Evolutionary conservation across 64 coral and sea anemone genomes (phyloP).

Genomic region (Montipora foliosa): DNA sequence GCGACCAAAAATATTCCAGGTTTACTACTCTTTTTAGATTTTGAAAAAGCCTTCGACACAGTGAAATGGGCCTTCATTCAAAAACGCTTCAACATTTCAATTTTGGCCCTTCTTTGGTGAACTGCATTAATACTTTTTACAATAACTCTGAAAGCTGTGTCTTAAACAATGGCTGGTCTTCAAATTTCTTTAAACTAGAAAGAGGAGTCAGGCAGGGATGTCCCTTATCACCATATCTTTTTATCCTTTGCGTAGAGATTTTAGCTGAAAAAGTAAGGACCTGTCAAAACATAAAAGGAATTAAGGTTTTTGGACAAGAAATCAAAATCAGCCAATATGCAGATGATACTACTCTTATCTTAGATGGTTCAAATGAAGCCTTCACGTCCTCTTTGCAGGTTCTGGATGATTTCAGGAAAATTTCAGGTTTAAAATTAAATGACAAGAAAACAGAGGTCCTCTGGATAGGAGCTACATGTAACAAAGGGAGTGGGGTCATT

Average conservation of each 20-base stretch:
- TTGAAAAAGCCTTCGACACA: conserved; percentile 23
- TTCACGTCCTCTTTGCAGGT: not conserved
- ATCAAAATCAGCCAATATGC: conserved; percentile 67
- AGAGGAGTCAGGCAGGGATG: conserved; percentile 67
- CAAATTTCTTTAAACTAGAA: conserved; percentile 47
- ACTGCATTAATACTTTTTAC: conserved; percentile 57
- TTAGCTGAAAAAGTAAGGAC: conserved; percentile 38
- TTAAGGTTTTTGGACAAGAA: conserved; percentile 45
- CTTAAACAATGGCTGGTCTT: conserved; percentile 51
- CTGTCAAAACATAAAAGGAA: conserved; percentile 5
- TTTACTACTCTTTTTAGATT: not conserved
- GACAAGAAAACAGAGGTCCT: conserved; percentile 11
- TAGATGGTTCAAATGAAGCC: conserved; percentile 27
- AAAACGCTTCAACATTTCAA: conserved; percentile 43
- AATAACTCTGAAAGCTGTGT: conserved; percentile 47
- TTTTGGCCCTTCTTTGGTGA: conserved; percentile 50
- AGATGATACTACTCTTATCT: conserved; percentile 56
- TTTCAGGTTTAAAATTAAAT: conserved; percentile 8
- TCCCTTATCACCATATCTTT: conserved; percentile 48
- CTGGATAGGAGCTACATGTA: not conserved
- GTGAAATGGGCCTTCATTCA: conserved; percentile 58
- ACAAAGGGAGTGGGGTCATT: conserved; percentile 11
- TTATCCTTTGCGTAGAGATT: conserved; percentile 42
- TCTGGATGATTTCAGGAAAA: too few relatives aligned
- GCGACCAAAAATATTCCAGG: not conserved